These are phyloP conservation scores for Haliclona indistincta DNA, from an alignment of 37 sponge, comb jelly and placozoan genomes.

Conservation along the genomic window DNA sequence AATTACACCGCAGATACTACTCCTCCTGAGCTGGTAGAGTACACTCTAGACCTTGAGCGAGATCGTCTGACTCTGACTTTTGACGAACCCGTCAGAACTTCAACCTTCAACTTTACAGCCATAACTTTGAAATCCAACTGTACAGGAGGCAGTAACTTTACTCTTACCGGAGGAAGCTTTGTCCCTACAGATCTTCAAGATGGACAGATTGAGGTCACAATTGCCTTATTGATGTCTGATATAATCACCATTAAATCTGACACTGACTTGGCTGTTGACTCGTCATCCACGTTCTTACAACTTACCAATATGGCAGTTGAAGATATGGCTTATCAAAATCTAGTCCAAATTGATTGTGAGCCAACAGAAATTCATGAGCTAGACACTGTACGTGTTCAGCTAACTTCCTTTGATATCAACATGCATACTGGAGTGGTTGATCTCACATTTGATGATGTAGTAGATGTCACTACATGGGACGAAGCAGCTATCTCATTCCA, in stretches of 20 bases:
- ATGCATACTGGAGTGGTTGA: slow-evolving; percentile 76
- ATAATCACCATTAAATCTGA: slow-evolving; percentile 78
- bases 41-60: slow-evolving; percentile 57
- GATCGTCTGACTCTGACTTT: slow-evolving; percentile 71
- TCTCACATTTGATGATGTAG: slow-evolving; percentile 90
- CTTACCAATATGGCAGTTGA: slow-evolving; percentile 29
- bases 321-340: slow-evolving; percentile 55
- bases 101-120: slow-evolving; percentile 66
- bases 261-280: slow-evolving; percentile 44
- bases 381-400: slow-evolving; percentile 57
- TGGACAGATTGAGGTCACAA: slow-evolving; percentile 46
- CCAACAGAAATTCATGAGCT: slow-evolving; percentile 27
- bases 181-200: slow-evolving; percentile 35
- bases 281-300: slow-evolving; percentile 54
- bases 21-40: slow-evolving; percentile 54
- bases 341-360: slow-evolving; percentile 45
- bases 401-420: slow-evolving; percentile 75
- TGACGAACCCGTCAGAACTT: slow-evolving; percentile 77
- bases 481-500: slow-evolving; percentile 75
- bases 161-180: slow-evolving; percentile 69
- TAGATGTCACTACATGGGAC: slow-evolving; percentile 67
- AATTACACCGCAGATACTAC: slow-evolving; percentile 68
- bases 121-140: slow-evolving; percentile 64
- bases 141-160: slow-evolving; percentile 13
- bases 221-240: slow-evolving; percentile 53